Evolutionary conservation across 2,888 invertebrate species (phyloP), one percentile per base, ranked within the genome.

Genomic region (Esperia sulphurella): DNA sequence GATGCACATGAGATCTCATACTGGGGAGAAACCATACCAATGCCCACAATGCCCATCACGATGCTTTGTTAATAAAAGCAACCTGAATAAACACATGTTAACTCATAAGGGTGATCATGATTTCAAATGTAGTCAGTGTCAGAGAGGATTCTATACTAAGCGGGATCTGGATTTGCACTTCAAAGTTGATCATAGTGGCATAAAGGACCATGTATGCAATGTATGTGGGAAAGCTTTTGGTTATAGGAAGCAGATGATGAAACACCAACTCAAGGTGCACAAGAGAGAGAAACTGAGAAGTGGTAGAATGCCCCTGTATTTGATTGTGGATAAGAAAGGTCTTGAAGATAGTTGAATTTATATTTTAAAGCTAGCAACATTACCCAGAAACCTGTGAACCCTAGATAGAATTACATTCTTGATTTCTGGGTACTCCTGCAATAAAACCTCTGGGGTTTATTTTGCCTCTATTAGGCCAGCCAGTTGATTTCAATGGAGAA

Each of bases 221-320:
- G 54, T 77, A 1, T 89, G 89, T 53, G 80, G 81, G 0, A 87
- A 86, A 56, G 78, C 78, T 0, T 88, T 88, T 73, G 86, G 86
- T 2, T 82, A 83, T 49, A 62, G 83, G 7, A 87, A 83, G 51
- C 85, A 84, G 55, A 77, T 88, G 84, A 84, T 83, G 83, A 86
- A 83, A 59, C 89, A 89, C 61, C 82, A 87, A 47, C 52, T 78
- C 0, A 82, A 73, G 53, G 87, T 87, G 0, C 89, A 89, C 55
- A 87, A 89, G 46, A 68, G 88, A 47, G 73, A 79, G 29, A 89
- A 89, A 52, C 49, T 83, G 1, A 71, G 62, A 48, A 73, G 73
- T 55, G 88, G 89, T 0, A 67, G 81, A 52, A 73, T 72, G 63
- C 89, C 89, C 12, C 13, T 41, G 38, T 37, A 45, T 47, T n/a